Conservation (phyloP, 2,113 vertebrate genomes). For the Dryoscopus gambensis region DNA sequence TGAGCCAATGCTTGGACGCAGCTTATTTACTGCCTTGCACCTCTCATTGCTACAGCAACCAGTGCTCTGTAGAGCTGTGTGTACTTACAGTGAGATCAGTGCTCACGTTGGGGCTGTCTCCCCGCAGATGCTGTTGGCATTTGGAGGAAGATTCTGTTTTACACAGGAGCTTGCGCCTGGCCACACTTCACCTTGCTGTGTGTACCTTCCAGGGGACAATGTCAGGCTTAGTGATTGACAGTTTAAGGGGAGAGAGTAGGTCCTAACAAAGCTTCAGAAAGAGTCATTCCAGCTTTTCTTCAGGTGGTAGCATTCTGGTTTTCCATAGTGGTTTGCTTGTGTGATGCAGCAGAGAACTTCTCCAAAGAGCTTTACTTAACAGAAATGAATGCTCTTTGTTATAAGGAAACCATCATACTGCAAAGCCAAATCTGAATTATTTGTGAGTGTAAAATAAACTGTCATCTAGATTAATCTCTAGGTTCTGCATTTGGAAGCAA, state of each 20-base stretch:
- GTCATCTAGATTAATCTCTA: neutral
- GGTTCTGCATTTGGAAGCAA: slow-evolving; percentile 2
- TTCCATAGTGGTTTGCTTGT: neutral
- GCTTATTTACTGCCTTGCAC: slow-evolving; percentile 35
- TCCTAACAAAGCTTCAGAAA: neutral
- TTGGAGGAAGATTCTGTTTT: neutral
- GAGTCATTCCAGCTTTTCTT: neutral
- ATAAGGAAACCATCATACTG: neutral
- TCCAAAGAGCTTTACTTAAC: neutral
- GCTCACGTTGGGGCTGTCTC: neutral
- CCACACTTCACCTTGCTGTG: neutral
- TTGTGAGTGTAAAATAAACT: slow-evolving; percentile 19
- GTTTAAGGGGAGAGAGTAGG: neutral
- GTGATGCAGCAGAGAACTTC: neutral
- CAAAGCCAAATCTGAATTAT: neutral
- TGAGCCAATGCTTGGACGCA: slow-evolving; percentile 34
- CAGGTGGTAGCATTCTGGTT: neutral
- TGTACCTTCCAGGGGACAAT: slow-evolving; percentile 73
- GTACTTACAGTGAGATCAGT: neutral
- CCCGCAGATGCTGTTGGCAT: neutral
- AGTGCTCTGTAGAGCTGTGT: neutral
- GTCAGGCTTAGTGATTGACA: neutral
- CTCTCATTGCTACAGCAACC: slow-evolving; percentile 60
- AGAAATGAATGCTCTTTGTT: neutral
- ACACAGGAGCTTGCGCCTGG: slow-evolving; percentile 45